Evolutionary conservation across 1,140 invertebrate genomes (phyloP), one percentile per base, ranked within the genome.

Genomic region (Lepidurus couesii): DNA sequence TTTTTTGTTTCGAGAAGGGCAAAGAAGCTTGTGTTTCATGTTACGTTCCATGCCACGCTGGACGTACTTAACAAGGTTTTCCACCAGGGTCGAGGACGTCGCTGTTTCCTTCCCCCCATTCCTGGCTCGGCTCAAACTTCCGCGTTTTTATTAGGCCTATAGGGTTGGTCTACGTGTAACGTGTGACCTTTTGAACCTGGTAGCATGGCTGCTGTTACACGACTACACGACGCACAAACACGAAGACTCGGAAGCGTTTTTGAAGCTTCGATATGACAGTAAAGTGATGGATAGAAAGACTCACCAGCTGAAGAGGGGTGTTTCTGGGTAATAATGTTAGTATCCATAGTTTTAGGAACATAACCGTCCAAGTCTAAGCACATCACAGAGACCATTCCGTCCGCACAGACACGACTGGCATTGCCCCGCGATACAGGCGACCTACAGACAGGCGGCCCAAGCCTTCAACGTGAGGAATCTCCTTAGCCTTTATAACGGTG

Each of bases 401-500:
- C 21, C 13, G 53, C 53, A 65, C 53, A 65, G 53, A 65, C 53
- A 65, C 53, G 53, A 65, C 53, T 65, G 53, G n/a, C 53, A n/a
- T 65, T 65, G 16, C 8, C 16, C 53, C 53, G 1, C 21, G 53
- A 13, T 65, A 21, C 13, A 13, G 13, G 13, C 53, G 53, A 65
- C 53, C 53, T 65, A 9, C 53, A 65, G 53, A 65, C 16, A 65
- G 21, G 21, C 53, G 53, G 53, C 53, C 53, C 53, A n/a, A 65
- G 53, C 53, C 16, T 65, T 65, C 53, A 65, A 65, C 53, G 53
- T 65, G 53, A 65, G n/a, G 53, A 65, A 65, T 65, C 53, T 65
- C 53, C 53, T 65, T 21, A 65, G 53, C 53, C 53, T 21, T 13
- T 65, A 65, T 65, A 65, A 65, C 53, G 53, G 53, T 65, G 53